Evolutionary conservation across 2,888 invertebrate species (phyloP), one percentile per base, ranked within the genome.

Genomic region (Campaea margaritaria): DNA sequence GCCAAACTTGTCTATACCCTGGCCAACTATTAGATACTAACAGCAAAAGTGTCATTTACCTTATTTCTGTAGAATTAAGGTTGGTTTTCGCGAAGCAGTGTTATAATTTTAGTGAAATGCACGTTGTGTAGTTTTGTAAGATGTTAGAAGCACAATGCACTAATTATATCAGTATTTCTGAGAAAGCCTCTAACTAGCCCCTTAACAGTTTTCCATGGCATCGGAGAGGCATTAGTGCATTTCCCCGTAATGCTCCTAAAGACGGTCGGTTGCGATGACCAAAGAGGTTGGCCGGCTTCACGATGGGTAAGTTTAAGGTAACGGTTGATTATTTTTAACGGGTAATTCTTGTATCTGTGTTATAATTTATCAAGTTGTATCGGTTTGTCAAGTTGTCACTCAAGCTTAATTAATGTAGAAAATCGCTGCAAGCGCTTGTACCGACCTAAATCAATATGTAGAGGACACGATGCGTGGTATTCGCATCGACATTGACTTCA

Each of bases 171-270:
- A 91, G 85, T 81, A 84, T 31, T 31, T 89, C 91, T 91, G 87
- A 89, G 91, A 88, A 91, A 90, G 91, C 91, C 87, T 73, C 89
- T 86, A 89, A 89, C 89, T 89, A 88, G 82, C 91, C 91, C 91
- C 92, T 91, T 91, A 91, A 91, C 91, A 91, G 90, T 91, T 92
- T 92, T 91, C 87, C 89, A 82, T 79, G 75, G 88, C 87, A 88
- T 88, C 79, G 88, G 69, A 83, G 83, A 79, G 80, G 91, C 90
- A 89, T 92, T 92, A 92, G 90, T 89, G 91, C 90, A 91, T 91
- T 91, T 90, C 85, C 72, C 86, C 78, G 87, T 91, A 92, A 91
- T 91, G 88, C 91, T 82, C 81, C 87, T 85, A 89, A 91, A 90
- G 89, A 89, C 86, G 87, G 83, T 84, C 81, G 85, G 78, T 79